phyloP scores from a whole-genome alignment of 2,888 invertebrate species.

The Drosophila vallismaia region DNA sequence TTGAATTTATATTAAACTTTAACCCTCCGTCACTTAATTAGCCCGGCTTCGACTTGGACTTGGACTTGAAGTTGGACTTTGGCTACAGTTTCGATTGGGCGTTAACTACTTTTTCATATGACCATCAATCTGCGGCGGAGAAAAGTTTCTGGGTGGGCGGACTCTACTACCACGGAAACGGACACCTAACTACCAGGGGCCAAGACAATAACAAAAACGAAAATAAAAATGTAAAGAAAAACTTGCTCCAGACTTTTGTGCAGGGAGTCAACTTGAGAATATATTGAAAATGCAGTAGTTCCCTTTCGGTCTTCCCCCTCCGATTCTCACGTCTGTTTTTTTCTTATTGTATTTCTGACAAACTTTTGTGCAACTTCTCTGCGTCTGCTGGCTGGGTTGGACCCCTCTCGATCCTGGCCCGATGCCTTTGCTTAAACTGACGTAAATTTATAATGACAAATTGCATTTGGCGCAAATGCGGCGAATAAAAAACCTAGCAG shows the following conservation, averaged over 20 bases:
- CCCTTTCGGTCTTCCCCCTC: constrained; percentile 19
- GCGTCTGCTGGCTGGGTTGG: constrained; percentile 9
- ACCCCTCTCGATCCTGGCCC: constrained; percentile 34
- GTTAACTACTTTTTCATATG: constrained; percentile 74
- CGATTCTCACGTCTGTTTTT: constrained; percentile 7
- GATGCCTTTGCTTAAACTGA: constrained; percentile 73
- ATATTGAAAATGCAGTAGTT: constrained; percentile 69
- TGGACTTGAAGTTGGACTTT: constrained; percentile 17
- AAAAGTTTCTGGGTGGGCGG: constrained; percentile 41
- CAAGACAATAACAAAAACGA: constrained; percentile 29
- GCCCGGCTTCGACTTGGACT: constrained; percentile 29
- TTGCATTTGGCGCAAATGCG: constrained; percentile 76
- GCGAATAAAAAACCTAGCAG: constrained; percentile 44
- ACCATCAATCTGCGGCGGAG: constrained; percentile 68
- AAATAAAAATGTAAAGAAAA: constrained; percentile 17
- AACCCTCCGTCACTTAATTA: constrained; percentile 72
- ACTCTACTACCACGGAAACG: constrained; percentile 8
- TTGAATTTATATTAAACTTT: constrained; percentile 68
- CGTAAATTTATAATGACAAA: constrained; percentile 81
- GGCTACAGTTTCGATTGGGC: constrained; percentile 47
- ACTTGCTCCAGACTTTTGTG: constrained; percentile 11
- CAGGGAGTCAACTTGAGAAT: constrained; percentile 58
- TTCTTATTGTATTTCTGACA: constrained; percentile 10
- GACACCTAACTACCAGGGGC: constrained; percentile 30
- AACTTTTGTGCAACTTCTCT: constrained; percentile 38